Conservation (phyloP, 2,113 vertebrate genomes). For the Proterorhinus semilunaris region DNA sequence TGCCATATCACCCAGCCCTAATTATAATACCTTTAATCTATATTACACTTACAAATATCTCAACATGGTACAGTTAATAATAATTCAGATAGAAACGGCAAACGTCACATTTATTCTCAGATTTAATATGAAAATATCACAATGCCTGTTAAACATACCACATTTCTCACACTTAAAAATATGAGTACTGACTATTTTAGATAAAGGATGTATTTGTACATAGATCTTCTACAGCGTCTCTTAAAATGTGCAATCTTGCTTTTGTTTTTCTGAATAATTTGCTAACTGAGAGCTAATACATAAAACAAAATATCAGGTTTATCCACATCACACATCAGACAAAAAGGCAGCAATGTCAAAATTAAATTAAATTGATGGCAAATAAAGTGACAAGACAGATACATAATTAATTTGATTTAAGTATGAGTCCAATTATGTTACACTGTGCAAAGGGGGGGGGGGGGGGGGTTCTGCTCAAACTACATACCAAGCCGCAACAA, state of each 20-base stretch:
- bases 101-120: neutral
- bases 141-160: neutral
- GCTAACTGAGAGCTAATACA: conserved; percentile 16
- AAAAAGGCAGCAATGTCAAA: conserved; percentile 4
- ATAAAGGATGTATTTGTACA: conserved; percentile 22
- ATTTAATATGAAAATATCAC: neutral
- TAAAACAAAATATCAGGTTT: conserved; percentile 20
- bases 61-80: too few species aligned
- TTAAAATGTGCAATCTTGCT: conserved; percentile 59
- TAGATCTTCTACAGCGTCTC: conserved; percentile 35
- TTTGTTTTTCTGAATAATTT: conserved; percentile 16
- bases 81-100: too few species aligned
- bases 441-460: neutral
- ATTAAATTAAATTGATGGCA: conserved; percentile 7
- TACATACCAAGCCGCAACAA: too few species aligned
- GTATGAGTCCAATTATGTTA: neutral
- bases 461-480: too few species aligned
- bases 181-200: neutral
- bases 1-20: too few species aligned
- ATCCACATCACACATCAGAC: conserved; percentile 27
- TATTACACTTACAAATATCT: too few species aligned
- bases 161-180: neutral
- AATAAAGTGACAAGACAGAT: conserved; percentile 1
- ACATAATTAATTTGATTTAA: neutral
- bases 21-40: too few species aligned